Base-by-base conservation (phyloP, 2,888 invertebrate genomes). In the Pterobdella sp. region DNA sequence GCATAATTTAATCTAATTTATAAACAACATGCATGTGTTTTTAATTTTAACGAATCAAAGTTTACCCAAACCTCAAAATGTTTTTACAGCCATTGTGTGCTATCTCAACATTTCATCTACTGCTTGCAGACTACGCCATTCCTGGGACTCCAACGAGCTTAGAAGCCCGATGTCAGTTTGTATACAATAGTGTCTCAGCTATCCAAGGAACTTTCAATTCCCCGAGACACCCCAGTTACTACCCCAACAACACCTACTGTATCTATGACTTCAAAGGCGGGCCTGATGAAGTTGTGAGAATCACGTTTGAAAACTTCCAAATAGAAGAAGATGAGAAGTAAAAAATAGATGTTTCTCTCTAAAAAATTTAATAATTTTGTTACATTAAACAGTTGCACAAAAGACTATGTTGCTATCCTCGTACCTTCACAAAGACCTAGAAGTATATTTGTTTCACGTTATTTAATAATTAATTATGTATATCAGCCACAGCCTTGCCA, bases 141-240 rank as follows among this genome's bases (percentile, higher is more conserved):
- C 93, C 94, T 71, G 95, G 95, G 67, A 94, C 94, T 0, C 91
- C 94, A 32, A 91, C 93, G 32, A 91, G 92, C 80, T 93, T 93
- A 75, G 90, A 80, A 65, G 79, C 81, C 74, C 36, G 66, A 22
- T 96, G 95, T 84, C 90, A 90, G 75, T 96, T 95, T 84, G 90
- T 92, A 18, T 96, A 95, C 85, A 88, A 81, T 76, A 81, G 80
- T 68, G 77, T 77, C 7, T 70, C 72, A 4, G 42, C 29, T 4
- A 79, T 80, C 14, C 76, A 76, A n/a, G 85, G 85, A 1, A 78
- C 78, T 35, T 91, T 95, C 84, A 96, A 96, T 86, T 94, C 94
- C 72, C 95, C 95, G 32, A 89, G 94, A 75, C 79, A 82, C 74
- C 83, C 83, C 1, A 78, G 78, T 73, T 78, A 78, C 74, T 86